A percentile compares a stretch with the other conserved stretches of the same genome.
Evolutionary conservation across 2,113 vertebrate species (phyloP).

Genomic region (Notiomystis cincta): DNA sequence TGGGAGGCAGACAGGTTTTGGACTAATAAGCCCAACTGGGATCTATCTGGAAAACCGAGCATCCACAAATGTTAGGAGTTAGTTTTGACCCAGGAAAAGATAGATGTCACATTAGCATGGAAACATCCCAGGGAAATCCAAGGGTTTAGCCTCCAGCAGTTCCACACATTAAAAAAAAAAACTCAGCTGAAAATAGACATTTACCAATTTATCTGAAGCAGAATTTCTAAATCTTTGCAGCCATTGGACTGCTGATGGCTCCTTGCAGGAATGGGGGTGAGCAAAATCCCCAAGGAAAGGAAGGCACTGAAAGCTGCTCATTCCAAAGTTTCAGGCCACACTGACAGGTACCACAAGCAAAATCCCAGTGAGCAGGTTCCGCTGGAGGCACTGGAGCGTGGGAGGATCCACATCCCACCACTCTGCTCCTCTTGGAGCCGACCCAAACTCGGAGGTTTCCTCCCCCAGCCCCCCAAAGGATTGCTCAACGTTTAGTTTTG

Average conservation of each 20-base stretch:
- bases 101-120: fast-evolving
- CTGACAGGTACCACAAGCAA: neutral
- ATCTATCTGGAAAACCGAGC: neutral
- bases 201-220: neutral
- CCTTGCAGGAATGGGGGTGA: neutral
- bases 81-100: neutral
- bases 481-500: neutral
- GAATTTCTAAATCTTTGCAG: neutral
- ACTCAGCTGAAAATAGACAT: neutral
- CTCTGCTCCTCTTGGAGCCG: neutral
- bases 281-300: neutral
- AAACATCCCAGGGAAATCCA: neutral
- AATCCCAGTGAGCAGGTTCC: neutral
- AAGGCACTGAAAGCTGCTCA: neutral
- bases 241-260: neutral
- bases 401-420: neutral
- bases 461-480: neutral
- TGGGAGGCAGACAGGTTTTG: neutral
- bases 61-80: neutral
- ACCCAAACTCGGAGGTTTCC: neutral
- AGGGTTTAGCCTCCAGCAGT: neutral
- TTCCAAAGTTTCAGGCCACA: neutral
- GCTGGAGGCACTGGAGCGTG: neutral
- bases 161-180: neutral
- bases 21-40: neutral